Conservation (phyloP, 2,113 vertebrate genomes). For the Natator depressus region DNA sequence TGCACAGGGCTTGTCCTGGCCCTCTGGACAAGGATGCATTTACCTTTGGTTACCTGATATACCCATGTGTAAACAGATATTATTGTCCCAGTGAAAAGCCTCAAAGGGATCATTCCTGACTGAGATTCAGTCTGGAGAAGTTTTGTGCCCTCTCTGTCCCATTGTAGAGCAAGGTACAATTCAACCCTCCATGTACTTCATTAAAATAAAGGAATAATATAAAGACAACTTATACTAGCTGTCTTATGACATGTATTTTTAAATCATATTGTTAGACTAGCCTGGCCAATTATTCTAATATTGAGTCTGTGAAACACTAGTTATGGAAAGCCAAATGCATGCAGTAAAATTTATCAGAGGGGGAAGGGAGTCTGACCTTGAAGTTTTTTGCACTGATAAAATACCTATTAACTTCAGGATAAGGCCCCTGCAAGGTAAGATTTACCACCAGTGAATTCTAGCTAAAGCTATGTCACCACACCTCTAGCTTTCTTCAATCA, state of each 20-base stretch:
- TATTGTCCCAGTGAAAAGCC: not conserved
- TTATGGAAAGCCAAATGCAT: not conserved
- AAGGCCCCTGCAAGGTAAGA: not conserved
- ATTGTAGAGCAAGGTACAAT: not conserved
- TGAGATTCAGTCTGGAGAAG: not conserved
- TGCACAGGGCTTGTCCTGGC: not conserved
- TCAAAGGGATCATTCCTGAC: not conserved
- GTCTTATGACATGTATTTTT: slow-evolving; percentile 2
- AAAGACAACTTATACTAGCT: not conserved
- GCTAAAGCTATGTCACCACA: not conserved
- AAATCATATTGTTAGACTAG: not conserved
- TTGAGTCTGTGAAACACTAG: not conserved
- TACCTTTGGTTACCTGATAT: not conserved
- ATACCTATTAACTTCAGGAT: not conserved
- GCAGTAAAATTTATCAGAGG: not conserved
- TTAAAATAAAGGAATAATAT: slow-evolving; percentile 12
- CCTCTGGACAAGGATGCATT: not conserved
- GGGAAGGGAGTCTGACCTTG: not conserved
- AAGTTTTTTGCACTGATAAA: not conserved
- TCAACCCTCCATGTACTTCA: not conserved
- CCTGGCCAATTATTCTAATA: not conserved
- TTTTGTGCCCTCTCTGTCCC: not conserved
- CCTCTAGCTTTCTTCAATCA: not conserved
- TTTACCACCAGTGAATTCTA: not conserved
- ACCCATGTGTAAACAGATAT: not conserved